Evolutionary conservation across 1,140 invertebrate genomes (phyloP).

Genomic region (Choristoneura fumiferana): DNA sequence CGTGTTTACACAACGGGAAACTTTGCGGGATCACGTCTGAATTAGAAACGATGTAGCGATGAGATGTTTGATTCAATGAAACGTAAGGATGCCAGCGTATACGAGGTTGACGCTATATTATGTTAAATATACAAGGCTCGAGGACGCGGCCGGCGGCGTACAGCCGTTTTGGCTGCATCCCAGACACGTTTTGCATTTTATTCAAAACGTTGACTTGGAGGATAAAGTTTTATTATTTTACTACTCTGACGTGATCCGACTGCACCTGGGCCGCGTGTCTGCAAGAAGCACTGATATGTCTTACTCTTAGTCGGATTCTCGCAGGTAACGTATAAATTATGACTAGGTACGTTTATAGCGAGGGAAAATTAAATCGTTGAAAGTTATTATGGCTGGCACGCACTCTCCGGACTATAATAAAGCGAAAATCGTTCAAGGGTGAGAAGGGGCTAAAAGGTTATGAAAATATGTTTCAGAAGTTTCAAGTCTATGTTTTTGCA

Average conservation of each 20-base stretch:
- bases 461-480: no score
- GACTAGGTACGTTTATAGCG: not conserved
- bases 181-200: constrained; percentile 75
- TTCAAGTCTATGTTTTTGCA: no score
- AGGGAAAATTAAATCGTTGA: not conserved
- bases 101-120: constrained; percentile 36
- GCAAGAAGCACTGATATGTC: not conserved
- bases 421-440: not conserved
- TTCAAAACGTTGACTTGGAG: constrained; percentile 74
- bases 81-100: constrained; percentile 35
- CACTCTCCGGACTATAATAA: not conserved
- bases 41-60: constrained; percentile 36
- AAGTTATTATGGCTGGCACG: not conserved
- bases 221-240: constrained; percentile 77
- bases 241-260: constrained; percentile 68
- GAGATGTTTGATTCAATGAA: constrained; percentile 46
- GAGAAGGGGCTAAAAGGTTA: no score
- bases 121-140: constrained; percentile 45
- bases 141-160: constrained; percentile 29
- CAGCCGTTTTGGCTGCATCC: constrained; percentile 64
- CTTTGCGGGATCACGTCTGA: constrained; percentile 22
- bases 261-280: constrained; percentile 35
- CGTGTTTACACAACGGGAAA: constrained; percentile 19
- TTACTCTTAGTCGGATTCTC: not conserved
- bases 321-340: not conserved